These are phyloP conservation scores for Ranitomeya variabilis DNA, from an alignment of 2,113 vertebrate species.

Conservation along the genomic window DNA sequence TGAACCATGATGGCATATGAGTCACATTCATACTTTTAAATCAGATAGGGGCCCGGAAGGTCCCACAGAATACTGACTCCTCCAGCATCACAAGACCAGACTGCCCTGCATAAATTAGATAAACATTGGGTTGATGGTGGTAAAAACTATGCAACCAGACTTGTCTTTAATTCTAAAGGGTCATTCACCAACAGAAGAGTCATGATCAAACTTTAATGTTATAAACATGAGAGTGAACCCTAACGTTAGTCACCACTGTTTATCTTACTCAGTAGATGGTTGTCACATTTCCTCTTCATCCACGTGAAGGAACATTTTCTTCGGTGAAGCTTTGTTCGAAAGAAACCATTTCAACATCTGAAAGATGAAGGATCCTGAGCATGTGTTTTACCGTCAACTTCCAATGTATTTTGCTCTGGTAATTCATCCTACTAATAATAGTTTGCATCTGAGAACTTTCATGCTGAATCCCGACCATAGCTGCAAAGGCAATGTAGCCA, in stretches of 20 bases:
- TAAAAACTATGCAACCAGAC: neutral
- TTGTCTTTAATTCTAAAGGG: neutral
- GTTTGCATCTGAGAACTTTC: neutral
- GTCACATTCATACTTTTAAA: no score
- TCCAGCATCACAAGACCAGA: no score
- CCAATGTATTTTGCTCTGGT: neutral
- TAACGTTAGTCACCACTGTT: constrained; percentile 26
- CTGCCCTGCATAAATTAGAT: no score
- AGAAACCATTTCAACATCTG: neutral
- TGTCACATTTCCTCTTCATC: neutral
- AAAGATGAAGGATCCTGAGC: constrained; percentile 14
- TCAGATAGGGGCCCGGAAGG: no score
- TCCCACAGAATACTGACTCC: no score
- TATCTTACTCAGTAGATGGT: constrained; percentile 42
- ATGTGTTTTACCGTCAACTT: constrained; percentile 27
- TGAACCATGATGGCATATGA: no score
- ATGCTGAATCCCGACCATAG: no score
- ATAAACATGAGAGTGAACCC: neutral
- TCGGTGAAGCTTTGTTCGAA: constrained; percentile 8
- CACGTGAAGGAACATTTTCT: neutral
- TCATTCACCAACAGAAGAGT: no score
- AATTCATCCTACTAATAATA: neutral
- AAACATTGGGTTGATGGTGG: no score
- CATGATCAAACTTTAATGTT: neutral
- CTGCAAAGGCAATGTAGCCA: no score